Evolutionary conservation across 2,113 vertebrate species (phyloP).

Genomic region (Coracopsis vasa): DNA sequence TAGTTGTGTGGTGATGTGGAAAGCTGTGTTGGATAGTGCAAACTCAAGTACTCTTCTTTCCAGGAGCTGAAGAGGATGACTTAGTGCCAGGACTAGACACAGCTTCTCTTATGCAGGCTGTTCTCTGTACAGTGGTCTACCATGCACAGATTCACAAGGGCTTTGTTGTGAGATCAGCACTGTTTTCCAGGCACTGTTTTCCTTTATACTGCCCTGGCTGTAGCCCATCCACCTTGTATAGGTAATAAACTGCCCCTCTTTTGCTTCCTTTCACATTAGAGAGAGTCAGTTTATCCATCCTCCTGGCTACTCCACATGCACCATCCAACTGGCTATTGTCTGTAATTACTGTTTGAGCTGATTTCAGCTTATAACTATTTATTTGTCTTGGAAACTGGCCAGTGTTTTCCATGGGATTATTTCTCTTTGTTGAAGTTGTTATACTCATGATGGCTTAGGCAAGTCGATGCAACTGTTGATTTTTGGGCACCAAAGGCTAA

Average conservation of each 20-base stretch:
- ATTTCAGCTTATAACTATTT: slow-evolving; percentile 6
- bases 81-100: not conserved
- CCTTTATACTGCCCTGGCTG: accelerated
- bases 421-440: not conserved
- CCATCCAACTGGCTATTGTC: not conserved
- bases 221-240: accelerated
- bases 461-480: not conserved
- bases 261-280: not conserved
- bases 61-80: not conserved
- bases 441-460: not conserved
- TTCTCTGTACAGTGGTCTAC: not conserved
- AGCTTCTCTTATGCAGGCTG: not conserved
- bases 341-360: slow-evolving; percentile 12
- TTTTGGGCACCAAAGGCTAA: not conserved
- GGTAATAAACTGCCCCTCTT: not conserved
- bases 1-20: not conserved
- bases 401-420: slow-evolving; percentile 8
- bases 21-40: not conserved
- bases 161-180: not conserved
- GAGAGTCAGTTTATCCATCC: not conserved
- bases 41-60: not conserved
- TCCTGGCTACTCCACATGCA: not conserved
- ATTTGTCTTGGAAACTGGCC: slow-evolving; percentile 39
- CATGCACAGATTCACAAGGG: not conserved
- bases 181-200: not conserved